Conservation (phyloP, 2,888 invertebrate genomes). For the Phyto melanocephala region DNA sequence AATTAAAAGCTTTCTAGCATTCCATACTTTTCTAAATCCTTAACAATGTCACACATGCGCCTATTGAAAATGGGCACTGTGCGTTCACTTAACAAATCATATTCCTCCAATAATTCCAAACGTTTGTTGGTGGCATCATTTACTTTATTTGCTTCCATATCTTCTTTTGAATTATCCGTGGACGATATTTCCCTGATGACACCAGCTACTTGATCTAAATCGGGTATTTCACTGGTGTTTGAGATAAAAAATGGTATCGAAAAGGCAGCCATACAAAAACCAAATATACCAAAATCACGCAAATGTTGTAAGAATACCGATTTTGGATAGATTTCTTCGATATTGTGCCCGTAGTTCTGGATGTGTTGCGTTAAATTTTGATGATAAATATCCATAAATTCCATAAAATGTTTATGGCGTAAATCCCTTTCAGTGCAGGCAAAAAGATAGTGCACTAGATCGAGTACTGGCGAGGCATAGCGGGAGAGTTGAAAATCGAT, state of each 20-base stretch:
- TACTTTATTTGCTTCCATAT: conserved; percentile 31
- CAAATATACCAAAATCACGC: conserved; percentile 71
- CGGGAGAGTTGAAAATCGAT: conserved; percentile 76
- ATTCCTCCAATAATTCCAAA: conserved; percentile 69
- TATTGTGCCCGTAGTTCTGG: conserved; percentile 64
- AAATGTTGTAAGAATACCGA: conserved; percentile 70
- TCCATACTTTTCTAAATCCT: conserved; percentile 69
- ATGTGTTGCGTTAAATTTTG: conserved; percentile 67
- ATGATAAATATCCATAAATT: conserved; percentile 72
- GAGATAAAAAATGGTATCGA: conserved; percentile 73
- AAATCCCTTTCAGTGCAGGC: conserved; percentile 73
- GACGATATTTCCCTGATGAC: conserved; percentile 70
- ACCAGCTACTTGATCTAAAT: conserved; percentile 72
- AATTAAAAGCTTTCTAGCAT: conserved; percentile 63
- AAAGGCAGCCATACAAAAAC: conserved; percentile 73
- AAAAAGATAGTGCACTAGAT: conserved; percentile 73
- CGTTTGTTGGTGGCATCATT: conserved; percentile 60
- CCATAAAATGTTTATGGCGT: conserved; percentile 71
- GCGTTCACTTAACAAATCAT: conserved; percentile 70
- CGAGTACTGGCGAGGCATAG: conserved; percentile 73
- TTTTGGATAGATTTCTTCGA: conserved; percentile 70
- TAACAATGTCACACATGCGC: conserved; percentile 71
- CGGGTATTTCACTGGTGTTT: conserved; percentile 69
- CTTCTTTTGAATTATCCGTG: conserved; percentile 58
- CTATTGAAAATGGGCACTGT: conserved; percentile 72